These are phyloP conservation scores for Sogatella furcifera DNA, from an alignment of 1,140 invertebrate species.

Conservation along the genomic window DNA sequence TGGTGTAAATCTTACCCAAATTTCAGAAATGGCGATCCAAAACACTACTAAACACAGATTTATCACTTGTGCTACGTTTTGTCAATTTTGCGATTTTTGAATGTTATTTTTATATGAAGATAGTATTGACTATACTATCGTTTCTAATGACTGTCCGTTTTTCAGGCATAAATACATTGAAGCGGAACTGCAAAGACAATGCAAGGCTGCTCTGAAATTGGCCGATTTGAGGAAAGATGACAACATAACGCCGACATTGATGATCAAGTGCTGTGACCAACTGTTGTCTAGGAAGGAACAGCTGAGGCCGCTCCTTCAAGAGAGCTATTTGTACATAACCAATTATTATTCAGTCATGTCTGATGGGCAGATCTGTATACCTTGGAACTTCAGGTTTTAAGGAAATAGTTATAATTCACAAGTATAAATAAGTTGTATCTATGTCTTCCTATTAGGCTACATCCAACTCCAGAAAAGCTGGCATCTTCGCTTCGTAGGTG, in stretches of 20 bases:
- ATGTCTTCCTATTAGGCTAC: too few species aligned
- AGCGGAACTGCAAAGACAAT: conserved; percentile 51
- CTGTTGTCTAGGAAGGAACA: conserved; percentile 45
- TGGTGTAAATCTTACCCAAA: too few species aligned
- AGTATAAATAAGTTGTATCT: too few species aligned
- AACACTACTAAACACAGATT: too few species aligned
- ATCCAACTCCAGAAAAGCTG: too few species aligned
- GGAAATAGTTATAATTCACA: not conserved
- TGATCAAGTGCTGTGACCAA: conserved; percentile 71
- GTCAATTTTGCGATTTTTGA: too few species aligned
- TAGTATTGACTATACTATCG: too few species aligned
- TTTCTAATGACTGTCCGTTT: conserved; percentile 14
- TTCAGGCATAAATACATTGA: conserved; percentile 68
- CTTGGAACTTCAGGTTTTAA: conserved; percentile 73
- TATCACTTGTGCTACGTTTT: too few species aligned
- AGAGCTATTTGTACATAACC: conserved; percentile 62
- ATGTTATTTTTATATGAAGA: too few species aligned
- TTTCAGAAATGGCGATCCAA: too few species aligned
- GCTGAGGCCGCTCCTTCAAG: conserved; percentile 34
- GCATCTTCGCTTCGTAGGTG: too few species aligned
- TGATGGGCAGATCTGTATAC: conserved; percentile 83
- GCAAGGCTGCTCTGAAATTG: conserved; percentile 52
- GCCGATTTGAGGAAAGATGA: conserved; percentile 73
- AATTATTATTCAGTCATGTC: conserved; percentile 86
- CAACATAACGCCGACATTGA: conserved; percentile 75